Percentiles rank a stretch among this genome's conserved stretches.
phyloP scores from a whole-genome alignment of 30 jellyfish, hydroid and myxozoan genomes.

The Chrysaora quinquecirrha region DNA sequence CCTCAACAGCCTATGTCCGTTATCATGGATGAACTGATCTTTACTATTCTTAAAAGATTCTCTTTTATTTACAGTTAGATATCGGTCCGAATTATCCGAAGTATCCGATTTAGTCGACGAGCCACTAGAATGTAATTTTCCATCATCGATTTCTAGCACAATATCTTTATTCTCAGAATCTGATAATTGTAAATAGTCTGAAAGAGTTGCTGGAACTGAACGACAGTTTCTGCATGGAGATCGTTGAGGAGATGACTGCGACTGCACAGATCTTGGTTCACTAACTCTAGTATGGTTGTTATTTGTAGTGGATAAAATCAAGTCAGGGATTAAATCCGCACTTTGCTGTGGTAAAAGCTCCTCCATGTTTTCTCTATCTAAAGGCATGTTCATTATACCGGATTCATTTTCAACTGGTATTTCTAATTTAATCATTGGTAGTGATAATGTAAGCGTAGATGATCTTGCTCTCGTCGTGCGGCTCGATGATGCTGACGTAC shows the following conservation, averaged over 20 bases:
- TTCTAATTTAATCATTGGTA: constrained; percentile 92
- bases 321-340: constrained; percentile 64
- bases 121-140: not conserved
- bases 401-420: constrained; percentile 89
- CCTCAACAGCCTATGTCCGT: constrained; percentile 17
- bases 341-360: constrained; percentile 45
- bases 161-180: not conserved
- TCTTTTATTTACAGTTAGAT: not conserved
- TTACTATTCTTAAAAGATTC: not conserved
- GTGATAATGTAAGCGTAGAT: constrained; percentile 81
- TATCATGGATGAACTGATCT: constrained; percentile 6
- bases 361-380: constrained; percentile 51
- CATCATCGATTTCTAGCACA: not conserved
- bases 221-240: constrained; percentile 27
- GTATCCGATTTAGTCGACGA: not conserved
- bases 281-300: constrained; percentile 10
- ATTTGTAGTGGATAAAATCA: constrained; percentile 62
- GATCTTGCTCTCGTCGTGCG: constrained; percentile 52
- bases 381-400: constrained; percentile 60
- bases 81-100: not conserved
- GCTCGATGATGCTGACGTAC: not conserved
- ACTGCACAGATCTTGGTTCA: not conserved
- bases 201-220: not conserved
- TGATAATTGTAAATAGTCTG: not conserved
- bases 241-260: constrained; percentile 23